phyloP scores from a whole-genome alignment of 2,888 invertebrate species.

The Neocrepidodera transversa region DNA sequence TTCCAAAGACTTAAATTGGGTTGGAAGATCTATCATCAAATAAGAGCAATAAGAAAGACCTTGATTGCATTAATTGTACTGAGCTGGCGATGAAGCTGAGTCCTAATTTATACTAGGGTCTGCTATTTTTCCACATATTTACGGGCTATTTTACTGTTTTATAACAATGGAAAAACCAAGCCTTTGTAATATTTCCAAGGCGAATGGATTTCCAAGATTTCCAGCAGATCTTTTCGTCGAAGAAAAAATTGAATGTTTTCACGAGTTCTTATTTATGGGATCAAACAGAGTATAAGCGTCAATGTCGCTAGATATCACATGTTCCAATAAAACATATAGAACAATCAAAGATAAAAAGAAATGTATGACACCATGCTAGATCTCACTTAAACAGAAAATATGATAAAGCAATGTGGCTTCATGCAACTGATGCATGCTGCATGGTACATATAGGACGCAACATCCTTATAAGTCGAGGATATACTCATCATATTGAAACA shows the following conservation, averaged over 20 bases:
- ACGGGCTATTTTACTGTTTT: too few species aligned
- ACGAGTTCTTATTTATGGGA: slow-evolving; percentile 7
- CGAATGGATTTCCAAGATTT: too few species aligned
- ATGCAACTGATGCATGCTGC: too few species aligned
- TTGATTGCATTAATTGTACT: slow-evolving; percentile 4
- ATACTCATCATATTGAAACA: too few species aligned
- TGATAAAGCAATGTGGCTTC: not conserved
- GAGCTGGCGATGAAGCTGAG: not conserved
- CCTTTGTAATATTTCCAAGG: too few species aligned
- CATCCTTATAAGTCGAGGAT: too few species aligned
- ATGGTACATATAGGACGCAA: too few species aligned
- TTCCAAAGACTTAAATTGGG: not conserved
- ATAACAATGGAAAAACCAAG: too few species aligned
- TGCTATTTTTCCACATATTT: too few species aligned
- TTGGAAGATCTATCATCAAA: not conserved
- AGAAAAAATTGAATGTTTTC: not conserved
- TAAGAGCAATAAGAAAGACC: not conserved
- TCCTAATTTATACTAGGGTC: not conserved
- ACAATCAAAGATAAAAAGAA: not conserved
- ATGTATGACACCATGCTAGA: not conserved
- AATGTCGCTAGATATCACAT: not conserved
- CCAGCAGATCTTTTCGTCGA: not conserved
- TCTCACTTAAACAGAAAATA: slow-evolving; percentile 8
- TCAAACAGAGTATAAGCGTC: not conserved
- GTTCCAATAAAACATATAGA: not conserved